Evolutionary conservation across 2,113 vertebrate genomes (phyloP), one percentile per base, ranked within the genome.

Genomic region (Embiotoca jacksoni): DNA sequence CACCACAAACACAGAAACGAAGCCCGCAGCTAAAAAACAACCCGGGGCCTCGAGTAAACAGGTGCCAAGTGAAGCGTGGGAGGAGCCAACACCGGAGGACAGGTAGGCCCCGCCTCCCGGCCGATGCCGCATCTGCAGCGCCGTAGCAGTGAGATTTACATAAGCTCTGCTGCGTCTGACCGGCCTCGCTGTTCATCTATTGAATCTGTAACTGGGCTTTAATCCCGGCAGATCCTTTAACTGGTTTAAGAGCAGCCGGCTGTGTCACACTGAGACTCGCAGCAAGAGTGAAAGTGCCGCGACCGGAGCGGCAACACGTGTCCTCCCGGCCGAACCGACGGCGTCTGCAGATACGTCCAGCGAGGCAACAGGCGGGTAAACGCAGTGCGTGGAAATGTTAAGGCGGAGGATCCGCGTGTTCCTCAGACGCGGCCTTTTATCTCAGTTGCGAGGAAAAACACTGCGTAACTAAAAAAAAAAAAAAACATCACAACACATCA

Each of bases 171-270:
- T 49, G n/a, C 39, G 3, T 72, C 60, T 50, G 60, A 64, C 75
- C 66, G 75, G 23, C 59, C 47, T 56, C 44, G 49, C 66, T 60
- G 57, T 66, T 66, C 62, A 71, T 56, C 75, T 64, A n/a, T 11
- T 44, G 65, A 47, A 52, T 68, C 11, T 32, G 54, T 46, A 62
- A 71, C 72, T 71, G 9, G 8, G 55, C 23, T 63, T 54, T 90
- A 91, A 94, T 92, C 89, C 76, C 15, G 3, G 62, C 65, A 72
- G 71, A 91, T 89, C 90, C 78, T 41, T 3, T 90, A 87, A 94
- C 31, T 53, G 57, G 89, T 91, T 93, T 86, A 90, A 39, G 30
- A 67, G 52, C 33, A 75, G 41, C 44, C 52, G 54, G 52, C 49
- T 50, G 46, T 59, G 75, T 68, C 68, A 57, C 30, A 67, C 33